phyloP scores from a whole-genome alignment of 1,140 invertebrate genomes.

The Psilanteris sp. region DNA sequence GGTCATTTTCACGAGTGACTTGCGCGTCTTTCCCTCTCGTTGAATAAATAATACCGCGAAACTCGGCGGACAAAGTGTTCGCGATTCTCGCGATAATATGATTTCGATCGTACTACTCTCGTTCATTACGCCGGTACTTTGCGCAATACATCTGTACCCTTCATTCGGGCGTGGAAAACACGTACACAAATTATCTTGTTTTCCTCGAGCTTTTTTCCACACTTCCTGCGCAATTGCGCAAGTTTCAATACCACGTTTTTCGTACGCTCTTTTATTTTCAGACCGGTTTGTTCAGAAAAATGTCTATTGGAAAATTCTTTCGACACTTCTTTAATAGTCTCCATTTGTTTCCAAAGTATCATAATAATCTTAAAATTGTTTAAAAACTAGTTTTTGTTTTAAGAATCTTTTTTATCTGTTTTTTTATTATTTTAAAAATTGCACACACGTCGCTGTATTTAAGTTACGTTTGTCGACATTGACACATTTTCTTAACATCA shows the following conservation, averaged over 20 bases:
- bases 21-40: constrained; percentile 35
- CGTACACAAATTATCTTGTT: constrained; percentile 58
- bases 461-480: constrained; percentile 31
- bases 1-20: constrained; percentile 53
- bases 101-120: constrained; percentile 27
- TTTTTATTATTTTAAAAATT: neutral
- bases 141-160: constrained; percentile 26
- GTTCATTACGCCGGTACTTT: constrained; percentile 28
- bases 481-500: constrained; percentile 38
- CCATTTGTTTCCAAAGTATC: constrained; percentile 7
- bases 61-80: constrained; percentile 41
- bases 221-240: constrained; percentile 8
- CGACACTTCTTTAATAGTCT: constrained; percentile 19
- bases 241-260: constrained; percentile 24
- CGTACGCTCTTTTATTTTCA: constrained; percentile 20
- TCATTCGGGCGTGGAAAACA: constrained; percentile 27
- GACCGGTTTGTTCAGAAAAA: constrained; percentile 4
- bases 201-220: constrained; percentile 24
- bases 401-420: neutral
- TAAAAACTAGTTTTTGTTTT: constrained; percentile 11
- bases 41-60: constrained; percentile 54
- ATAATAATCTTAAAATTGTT: constrained; percentile 13
- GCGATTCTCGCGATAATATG: constrained; percentile 36
- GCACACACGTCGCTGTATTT: neutral
- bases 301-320: constrained; percentile 20